These are phyloP conservation scores for Anguilla rostrata DNA, from an alignment of 2,113 vertebrate genomes.

Conservation along the genomic window DNA sequence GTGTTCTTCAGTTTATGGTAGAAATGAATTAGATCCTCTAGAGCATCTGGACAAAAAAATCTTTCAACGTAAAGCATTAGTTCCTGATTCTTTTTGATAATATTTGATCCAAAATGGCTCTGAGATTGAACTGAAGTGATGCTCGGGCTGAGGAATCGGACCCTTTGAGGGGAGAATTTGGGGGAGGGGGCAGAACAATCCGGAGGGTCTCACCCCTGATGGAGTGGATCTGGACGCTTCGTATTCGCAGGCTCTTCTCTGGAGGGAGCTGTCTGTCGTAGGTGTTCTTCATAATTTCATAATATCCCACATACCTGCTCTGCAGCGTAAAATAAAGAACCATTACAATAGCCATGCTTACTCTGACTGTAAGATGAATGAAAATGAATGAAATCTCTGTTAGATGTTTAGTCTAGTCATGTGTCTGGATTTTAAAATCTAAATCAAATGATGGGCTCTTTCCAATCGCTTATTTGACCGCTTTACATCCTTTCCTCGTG, in stretches of 20 bases:
- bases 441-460: no score
- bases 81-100: not conserved
- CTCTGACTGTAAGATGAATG: not conserved
- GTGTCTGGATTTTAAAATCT: no score
- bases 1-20: not conserved
- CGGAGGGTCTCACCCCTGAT: conserved; percentile 73
- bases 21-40: not conserved
- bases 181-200: not conserved
- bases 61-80: not conserved
- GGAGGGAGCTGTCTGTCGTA: conserved; percentile 80
- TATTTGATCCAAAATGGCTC: not conserved
- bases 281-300: conserved; percentile 82
- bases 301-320: conserved; percentile 93
- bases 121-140: not conserved
- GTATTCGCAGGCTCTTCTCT: conserved; percentile 73
- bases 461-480: no score
- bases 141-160: not conserved
- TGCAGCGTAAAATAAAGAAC: conserved; percentile 46
- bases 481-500: no score
- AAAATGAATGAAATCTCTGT: not conserved
- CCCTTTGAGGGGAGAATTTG: not conserved
- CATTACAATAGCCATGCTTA: not conserved
- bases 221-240: conserved; percentile 81
- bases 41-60: not conserved
- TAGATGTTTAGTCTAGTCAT: no score